These are phyloP conservation scores for Pseudopipra pipra DNA, from an alignment of 2,113 vertebrate genomes.

Conservation along the genomic window DNA sequence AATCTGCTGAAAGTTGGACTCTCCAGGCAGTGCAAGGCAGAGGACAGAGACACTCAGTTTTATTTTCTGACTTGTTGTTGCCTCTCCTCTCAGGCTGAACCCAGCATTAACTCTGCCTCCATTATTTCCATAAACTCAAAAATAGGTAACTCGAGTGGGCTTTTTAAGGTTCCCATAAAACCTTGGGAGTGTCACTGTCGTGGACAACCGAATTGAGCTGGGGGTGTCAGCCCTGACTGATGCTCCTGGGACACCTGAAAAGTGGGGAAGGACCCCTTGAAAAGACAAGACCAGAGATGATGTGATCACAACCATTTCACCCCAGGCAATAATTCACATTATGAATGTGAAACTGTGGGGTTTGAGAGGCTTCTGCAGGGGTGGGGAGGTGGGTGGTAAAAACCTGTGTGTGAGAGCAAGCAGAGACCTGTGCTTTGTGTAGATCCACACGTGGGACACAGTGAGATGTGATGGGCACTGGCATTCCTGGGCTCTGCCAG, in stretches of 20 bases:
- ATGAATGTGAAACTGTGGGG: neutral
- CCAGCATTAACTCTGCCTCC: neutral
- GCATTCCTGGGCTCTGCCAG: neutral
- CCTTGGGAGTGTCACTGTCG: accelerated
- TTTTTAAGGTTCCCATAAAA: neutral
- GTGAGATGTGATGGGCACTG: accelerated
- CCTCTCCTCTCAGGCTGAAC: neutral
- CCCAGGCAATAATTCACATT: accelerated
- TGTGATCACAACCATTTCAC: neutral
- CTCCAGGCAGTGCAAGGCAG: neutral
- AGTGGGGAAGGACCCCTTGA: neutral
- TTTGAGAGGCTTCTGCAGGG: neutral
- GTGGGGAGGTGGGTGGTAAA: neutral
- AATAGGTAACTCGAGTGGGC: accelerated
- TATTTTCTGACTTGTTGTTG: neutral
- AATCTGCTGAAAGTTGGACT: neutral
- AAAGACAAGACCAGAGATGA: neutral
- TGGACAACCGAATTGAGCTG: neutral
- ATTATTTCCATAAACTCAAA: neutral
- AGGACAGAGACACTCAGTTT: neutral
- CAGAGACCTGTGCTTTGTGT: neutral
- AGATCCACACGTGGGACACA: accelerated
- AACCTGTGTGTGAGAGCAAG: neutral
- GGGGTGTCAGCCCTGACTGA: neutral
- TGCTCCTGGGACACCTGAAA: neutral